Evolutionary conservation across 2,888 invertebrate genomes (phyloP), one percentile per base, ranked within the genome.

Genomic region (Eupeodes luniger): DNA sequence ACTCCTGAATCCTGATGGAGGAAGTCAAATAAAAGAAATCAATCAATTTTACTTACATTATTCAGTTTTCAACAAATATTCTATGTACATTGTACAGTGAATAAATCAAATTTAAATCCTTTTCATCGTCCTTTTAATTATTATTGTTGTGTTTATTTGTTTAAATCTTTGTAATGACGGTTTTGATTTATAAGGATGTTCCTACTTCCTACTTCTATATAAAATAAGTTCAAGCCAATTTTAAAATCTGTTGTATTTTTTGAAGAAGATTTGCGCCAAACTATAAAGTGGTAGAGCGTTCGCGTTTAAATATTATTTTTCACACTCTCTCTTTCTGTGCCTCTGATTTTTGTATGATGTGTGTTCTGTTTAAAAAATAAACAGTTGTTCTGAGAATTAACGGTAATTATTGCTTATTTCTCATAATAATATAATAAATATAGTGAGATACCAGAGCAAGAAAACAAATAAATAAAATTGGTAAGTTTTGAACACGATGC

Each of bases 331-430:
- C 27, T 49, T 6, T 12, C 9, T 34, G 19, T 36, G 27, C 12
- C 47, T 40, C 34, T n/a, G 11, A 16, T 36, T 4, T 47, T 27
- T 19, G 1, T 62, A 34, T 77, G 66, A 75, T 79, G 53, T 62
- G 49, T 1, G 40, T 61, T 67, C 72, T 55, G 40, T 81, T 87
- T 72, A 1, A 53, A 55, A 72, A 84, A 77, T 84, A 87, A 77
- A 87, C 87, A 87, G 84, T 87, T 87, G 61, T 77, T 27, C 61
- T 34, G 44, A 77, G 40, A 61, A 84, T 81, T 84, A 87, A 87
- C 87, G 80, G 87, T 70, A 55, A 70, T 77, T 74, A 64, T 77
- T 27, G 79, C 72, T 84, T 55, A 79, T 67, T 66, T 67, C 64
- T 72, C 72, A n/a, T n/a, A 76, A 61, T 72, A 75, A 70, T 76